Base-by-base conservation (phyloP, 2,888 invertebrate genomes). In the Eudemis profundana region DNA sequence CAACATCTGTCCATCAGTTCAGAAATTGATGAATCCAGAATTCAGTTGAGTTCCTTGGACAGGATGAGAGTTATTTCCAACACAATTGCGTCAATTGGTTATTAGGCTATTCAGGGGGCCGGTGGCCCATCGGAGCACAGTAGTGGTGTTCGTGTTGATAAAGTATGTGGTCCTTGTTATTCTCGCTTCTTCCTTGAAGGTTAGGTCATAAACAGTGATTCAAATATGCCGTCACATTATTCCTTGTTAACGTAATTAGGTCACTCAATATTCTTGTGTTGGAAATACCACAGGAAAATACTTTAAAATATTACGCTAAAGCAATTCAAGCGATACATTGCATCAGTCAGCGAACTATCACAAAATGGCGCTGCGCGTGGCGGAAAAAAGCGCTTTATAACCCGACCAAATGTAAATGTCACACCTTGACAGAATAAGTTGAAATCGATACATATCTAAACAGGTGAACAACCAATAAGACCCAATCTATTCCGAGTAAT, bases 281-380 rank as follows among this genome's bases (percentile, higher is more conserved):
- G 27, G 44, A 59, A 53, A 38, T 38, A 38, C 15, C 14, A 60
- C 50, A 53, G 53, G 14, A 57, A 53, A 60, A 60, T 17, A n/a
- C 15, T 29, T 36, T 57, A 61, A 66, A 67, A 65, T 66, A 33
- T 67, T 54, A 40, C 70, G 71, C 70, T 69, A 67, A 67, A 68
- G 79, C 75, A 85, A 86, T 81, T 74, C 75, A 74, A 73, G 66
- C 62, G 38, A 69, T 70, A 70, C 75, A 83, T 90, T 90, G 86
- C 88, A 86, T 90, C 90, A 90, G 82, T 84, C 86, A 89, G 89
- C 90, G 79, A 74, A 75, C 78, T 69, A 70, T 66, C 74, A 89
- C 91, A 92, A 92, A 90, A 92, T 92, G 92, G 92, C 92, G 92
- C 86, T 90, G 84, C 78, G 75, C 71, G 68, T 76, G 76, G 77